phyloP scores from a whole-genome alignment of 2,113 vertebrate species.

The Lipotes vexillifer region DNA sequence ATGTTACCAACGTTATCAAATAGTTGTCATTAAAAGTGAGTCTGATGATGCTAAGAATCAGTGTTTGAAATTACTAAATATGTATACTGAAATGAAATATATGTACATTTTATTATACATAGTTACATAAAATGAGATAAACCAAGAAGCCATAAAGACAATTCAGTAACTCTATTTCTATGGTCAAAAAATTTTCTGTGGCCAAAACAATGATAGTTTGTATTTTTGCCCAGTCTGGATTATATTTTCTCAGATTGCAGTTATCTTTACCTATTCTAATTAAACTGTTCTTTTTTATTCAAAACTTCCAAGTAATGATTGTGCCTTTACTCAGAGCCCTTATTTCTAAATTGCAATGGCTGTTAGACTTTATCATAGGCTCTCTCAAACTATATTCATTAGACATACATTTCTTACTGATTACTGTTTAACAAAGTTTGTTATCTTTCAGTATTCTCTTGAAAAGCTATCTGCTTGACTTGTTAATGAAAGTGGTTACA shows the following conservation, averaged over 20 bases:
- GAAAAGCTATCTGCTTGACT: neutral
- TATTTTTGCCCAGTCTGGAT: neutral
- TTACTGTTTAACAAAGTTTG: neutral
- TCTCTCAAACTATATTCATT: neutral
- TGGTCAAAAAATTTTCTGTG: neutral
- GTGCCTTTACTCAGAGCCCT: neutral
- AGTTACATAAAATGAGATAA: neutral
- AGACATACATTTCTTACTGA: neutral
- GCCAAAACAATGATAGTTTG: neutral
- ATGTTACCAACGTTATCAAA: neutral
- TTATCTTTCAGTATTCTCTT: neutral
- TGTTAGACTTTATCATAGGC: neutral
- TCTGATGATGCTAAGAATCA: neutral
- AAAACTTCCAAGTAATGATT: neutral
- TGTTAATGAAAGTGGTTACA: neutral
- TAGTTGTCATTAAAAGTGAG: neutral
- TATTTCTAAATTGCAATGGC: neutral
- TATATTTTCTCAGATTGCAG: neutral
- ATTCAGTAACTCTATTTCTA: neutral
- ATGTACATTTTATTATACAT: neutral
- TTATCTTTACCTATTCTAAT: neutral
- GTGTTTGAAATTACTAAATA: neutral
- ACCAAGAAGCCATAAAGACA: neutral
- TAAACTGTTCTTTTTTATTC: neutral
- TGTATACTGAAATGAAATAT: neutral